A percentile compares a stretch with the other conserved stretches of the same genome.
These are phyloP conservation scores for Brachyistius frenatus DNA, from an alignment of 2,113 vertebrate genomes.

Conservation along the genomic window DNA sequence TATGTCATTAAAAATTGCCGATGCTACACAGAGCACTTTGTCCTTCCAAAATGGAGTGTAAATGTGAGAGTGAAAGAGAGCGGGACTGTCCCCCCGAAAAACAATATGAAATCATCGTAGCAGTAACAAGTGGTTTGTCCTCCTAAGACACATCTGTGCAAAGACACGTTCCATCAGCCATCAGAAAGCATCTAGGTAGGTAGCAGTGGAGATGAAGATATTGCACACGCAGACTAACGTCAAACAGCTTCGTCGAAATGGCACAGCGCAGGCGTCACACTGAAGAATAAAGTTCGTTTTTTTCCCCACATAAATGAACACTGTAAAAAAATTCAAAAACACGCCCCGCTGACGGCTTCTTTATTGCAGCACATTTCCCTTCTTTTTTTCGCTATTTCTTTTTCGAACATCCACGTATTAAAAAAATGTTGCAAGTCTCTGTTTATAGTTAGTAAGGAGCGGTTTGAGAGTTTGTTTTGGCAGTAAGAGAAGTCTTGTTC, in stretches of 20 bases:
- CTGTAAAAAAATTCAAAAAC: constrained; percentile 70
- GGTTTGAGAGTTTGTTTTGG: constrained; percentile 86
- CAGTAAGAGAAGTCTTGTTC: constrained; percentile 85
- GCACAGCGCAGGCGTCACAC: constrained; percentile 78
- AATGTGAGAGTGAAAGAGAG: constrained; percentile 60
- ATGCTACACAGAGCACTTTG: constrained; percentile 63
- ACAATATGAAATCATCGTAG: constrained; percentile 37
- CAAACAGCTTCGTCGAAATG: constrained; percentile 79
- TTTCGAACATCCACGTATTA: constrained; percentile 65
- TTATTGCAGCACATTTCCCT: constrained; percentile 83
- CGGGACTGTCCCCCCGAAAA: constrained; percentile 27
- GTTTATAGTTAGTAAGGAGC: constrained; percentile 67
- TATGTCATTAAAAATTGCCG: constrained; percentile 43
- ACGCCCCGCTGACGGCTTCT: constrained; percentile 65
- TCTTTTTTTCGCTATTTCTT: constrained; percentile 42
- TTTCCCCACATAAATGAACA: constrained; percentile 69
- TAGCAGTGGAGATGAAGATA: constrained; percentile 76
- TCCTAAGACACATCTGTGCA: constrained; percentile 63
- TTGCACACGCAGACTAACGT: constrained; percentile 83
- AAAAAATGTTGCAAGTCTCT: constrained; percentile 63
- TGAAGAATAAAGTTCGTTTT: constrained; percentile 61
- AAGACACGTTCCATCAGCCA: constrained; percentile 47
- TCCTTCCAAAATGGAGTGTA: constrained; percentile 52
- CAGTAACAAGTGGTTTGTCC: constrained; percentile 51
- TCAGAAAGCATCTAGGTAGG: constrained; percentile 71